Conservation (phyloP, 1,140 invertebrate species). For the Nylanderia fulva region DNA sequence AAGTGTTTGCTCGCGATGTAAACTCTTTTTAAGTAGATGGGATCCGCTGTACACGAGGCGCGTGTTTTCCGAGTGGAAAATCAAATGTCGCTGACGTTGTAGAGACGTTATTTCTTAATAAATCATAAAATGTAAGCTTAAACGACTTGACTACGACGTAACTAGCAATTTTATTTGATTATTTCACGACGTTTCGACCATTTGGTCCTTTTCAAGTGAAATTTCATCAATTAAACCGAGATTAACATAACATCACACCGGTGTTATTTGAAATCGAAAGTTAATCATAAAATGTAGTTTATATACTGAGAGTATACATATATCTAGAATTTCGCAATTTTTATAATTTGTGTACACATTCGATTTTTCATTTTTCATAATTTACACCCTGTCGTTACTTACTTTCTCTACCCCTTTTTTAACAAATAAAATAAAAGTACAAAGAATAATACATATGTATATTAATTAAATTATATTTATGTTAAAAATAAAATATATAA, state of each 20-base stretch:
- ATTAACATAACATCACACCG: too few relatives aligned
- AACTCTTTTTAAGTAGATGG: slow-evolving; percentile 26
- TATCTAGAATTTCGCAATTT: background rate
- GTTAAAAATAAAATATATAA: background rate
- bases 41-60: background rate
- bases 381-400: background rate
- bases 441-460: background rate
- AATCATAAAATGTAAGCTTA: slow-evolving; percentile 17
- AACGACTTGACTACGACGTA: too few relatives aligned
- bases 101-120: slow-evolving; percentile 18
- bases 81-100: background rate
- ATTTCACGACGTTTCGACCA: too few relatives aligned
- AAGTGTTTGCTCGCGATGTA: slow-evolving; percentile 20
- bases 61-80: slow-evolving; percentile 44
- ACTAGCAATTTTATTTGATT: too few relatives aligned
- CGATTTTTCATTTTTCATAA: background rate
- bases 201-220: too few relatives aligned
- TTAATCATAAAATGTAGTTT: slow-evolving; percentile 10
- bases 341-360: background rate
- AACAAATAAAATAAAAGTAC: background rate
- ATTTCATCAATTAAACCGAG: too few relatives aligned
- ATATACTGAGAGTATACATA: background rate
- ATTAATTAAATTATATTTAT: background rate
- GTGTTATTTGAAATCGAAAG: too few relatives aligned
- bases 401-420: background rate